phyloP scores from a whole-genome alignment of 92 coral and sea anemone genomes.

The Phymanthus crucifer region DNA sequence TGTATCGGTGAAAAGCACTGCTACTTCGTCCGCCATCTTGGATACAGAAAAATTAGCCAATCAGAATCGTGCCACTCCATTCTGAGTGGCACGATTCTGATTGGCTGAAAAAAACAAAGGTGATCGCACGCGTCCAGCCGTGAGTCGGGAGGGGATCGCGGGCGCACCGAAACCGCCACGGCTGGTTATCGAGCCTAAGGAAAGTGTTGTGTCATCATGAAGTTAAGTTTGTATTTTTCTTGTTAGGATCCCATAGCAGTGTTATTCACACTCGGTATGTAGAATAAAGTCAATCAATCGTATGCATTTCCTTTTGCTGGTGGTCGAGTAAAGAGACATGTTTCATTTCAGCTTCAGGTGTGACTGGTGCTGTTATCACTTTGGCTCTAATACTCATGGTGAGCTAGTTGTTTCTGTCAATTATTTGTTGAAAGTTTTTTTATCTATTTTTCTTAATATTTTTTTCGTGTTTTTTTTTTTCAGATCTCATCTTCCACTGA shows the following conservation, averaged over 20 bases:
- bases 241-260: constrained; percentile 60
- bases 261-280: constrained; percentile 43
- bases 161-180: too few species aligned
- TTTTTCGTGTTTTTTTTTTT: not conserved
- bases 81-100: too few species aligned
- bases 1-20: too few species aligned
- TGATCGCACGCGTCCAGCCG: too few species aligned
- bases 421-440: not conserved
- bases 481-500: constrained; percentile 95
- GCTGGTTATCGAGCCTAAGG: too few species aligned
- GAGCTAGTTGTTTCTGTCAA: not conserved
- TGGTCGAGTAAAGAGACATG: not conserved
- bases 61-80: too few species aligned
- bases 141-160: too few species aligned
- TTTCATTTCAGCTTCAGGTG: constrained; percentile 81
- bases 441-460: not conserved
- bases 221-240: not conserved
- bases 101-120: too few species aligned
- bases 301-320: not conserved
- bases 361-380: constrained; percentile 90
- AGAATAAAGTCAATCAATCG: not conserved
- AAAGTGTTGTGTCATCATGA: too few species aligned
- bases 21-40: too few species aligned
- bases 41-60: too few species aligned
- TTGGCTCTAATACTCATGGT: constrained; percentile 87